These are phyloP conservation scores for Sitobion miscanthi DNA, from an alignment of 1,140 invertebrate genomes.

Conservation along the genomic window DNA sequence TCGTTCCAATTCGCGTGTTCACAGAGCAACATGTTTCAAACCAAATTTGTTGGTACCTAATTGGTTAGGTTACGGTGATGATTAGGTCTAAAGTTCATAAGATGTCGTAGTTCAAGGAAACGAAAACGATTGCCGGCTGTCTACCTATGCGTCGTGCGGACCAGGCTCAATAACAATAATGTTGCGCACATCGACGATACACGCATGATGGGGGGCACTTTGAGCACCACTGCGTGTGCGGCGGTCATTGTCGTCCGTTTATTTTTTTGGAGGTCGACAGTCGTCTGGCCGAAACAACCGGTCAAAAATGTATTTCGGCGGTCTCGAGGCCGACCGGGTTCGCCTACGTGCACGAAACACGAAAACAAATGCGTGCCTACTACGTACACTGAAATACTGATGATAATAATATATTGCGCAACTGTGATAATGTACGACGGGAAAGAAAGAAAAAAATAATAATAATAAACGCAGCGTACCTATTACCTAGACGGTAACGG, in stretches of 20 bases:
- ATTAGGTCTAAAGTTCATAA: too few species aligned
- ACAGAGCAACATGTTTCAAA: too few species aligned
- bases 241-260: background rate
- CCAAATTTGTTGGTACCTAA: too few species aligned
- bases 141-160: background rate
- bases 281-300: constrained; percentile 16
- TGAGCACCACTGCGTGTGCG: background rate
- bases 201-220: background rate
- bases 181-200: background rate
- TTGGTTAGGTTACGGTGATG: too few species aligned
- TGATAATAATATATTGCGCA: background rate
- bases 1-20: too few species aligned
- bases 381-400: background rate
- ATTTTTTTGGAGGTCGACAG: constrained; percentile 30
- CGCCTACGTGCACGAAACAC: constrained; percentile 10
- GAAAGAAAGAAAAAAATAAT: background rate
- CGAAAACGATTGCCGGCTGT: too few species aligned
- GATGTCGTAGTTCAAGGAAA: too few species aligned
- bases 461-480: background rate
- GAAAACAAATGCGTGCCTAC: background rate
- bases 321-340: constrained; percentile 41
- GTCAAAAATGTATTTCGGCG: constrained; percentile 38
- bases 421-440: background rate
- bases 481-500: constrained; percentile 39
- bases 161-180: background rate